These are phyloP conservation scores for Erannis defoliaria DNA, from an alignment of 2,888 invertebrate species.

Conservation along the genomic window DNA sequence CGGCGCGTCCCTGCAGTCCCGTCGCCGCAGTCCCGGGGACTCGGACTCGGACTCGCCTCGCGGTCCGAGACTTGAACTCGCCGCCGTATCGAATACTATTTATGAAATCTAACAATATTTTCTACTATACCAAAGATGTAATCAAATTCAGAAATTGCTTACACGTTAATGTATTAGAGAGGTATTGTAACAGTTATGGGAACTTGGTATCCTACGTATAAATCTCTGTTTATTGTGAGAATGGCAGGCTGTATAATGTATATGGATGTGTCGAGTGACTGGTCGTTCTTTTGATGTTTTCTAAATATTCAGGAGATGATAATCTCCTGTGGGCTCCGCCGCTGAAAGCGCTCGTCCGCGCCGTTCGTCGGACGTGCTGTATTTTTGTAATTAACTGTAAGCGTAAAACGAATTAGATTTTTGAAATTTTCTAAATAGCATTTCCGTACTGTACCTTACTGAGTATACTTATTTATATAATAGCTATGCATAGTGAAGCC, in stretches of 20 bases:
- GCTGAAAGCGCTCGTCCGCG: conserved; percentile 8
- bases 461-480: conserved; percentile 34
- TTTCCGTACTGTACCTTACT: conserved; percentile 42
- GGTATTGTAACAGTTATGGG: conserved; percentile 38
- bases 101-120: conserved; percentile 49
- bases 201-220: conserved; percentile 18
- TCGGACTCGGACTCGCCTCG: conserved; percentile 5
- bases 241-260: conserved; percentile 15
- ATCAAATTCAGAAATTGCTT: conserved; percentile 59
- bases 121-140: conserved; percentile 65
- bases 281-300: conserved; percentile 36
- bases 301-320: conserved; percentile 31
- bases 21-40: too few relatives aligned
- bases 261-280: conserved; percentile 16
- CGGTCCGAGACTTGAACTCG: conserved; percentile 15
- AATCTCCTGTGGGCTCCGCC: conserved; percentile 27
- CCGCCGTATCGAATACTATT: conserved; percentile 42
- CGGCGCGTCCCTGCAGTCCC: too few relatives aligned
- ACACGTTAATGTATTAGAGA: conserved; percentile 43
- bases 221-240: conserved; percentile 11
- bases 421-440: conserved; percentile 44
- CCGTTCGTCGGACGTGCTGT: conserved; percentile 36
- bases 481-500: conserved; percentile 12
- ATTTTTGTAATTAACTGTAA: conserved; percentile 46
- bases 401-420: conserved; percentile 46